Percentiles rank a stretch among this genome's conserved stretches.
Evolutionary conservation across 2,888 invertebrate species (phyloP).

Genomic region (Scotopteryx bipunctaria): DNA sequence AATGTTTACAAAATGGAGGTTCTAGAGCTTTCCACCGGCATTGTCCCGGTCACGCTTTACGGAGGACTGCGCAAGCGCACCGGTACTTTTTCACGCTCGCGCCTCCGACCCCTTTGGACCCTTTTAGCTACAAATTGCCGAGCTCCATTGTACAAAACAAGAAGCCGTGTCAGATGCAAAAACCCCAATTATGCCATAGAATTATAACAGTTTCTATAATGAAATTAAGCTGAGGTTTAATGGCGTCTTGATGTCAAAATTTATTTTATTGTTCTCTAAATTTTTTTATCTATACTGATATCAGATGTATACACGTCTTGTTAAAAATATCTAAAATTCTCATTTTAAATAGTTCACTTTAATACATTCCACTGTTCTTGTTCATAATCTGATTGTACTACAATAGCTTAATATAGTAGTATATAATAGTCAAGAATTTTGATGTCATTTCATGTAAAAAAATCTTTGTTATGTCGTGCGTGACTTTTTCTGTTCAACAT

Average conservation of each 20-base stretch:
- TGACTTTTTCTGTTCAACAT: conserved; percentile 16
- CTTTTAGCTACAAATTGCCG: conserved; percentile 50
- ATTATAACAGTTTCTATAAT: conserved; percentile 17
- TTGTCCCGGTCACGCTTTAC: conserved; percentile 37
- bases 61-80: conserved; percentile 41
- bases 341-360: no score
- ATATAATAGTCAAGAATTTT: background rate
- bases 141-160: conserved; percentile 61
- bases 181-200: conserved; percentile 32
- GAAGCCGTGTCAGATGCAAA: conserved; percentile 56
- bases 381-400: no score
- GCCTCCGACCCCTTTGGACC: conserved; percentile 46
- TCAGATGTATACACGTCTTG: no score
- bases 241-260: no score
- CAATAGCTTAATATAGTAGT: no score
- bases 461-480: conserved; percentile 16
- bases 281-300: no score
- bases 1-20: background rate
- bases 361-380: background rate
- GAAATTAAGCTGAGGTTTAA: no score
- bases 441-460: conserved; percentile 3
- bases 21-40: conserved; percentile 20
- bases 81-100: conserved; percentile 56
- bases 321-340: no score
- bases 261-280: no score